These are phyloP conservation scores for Rana temporaria DNA, from an alignment of 2,113 vertebrate species.

Conservation along the genomic window DNA sequence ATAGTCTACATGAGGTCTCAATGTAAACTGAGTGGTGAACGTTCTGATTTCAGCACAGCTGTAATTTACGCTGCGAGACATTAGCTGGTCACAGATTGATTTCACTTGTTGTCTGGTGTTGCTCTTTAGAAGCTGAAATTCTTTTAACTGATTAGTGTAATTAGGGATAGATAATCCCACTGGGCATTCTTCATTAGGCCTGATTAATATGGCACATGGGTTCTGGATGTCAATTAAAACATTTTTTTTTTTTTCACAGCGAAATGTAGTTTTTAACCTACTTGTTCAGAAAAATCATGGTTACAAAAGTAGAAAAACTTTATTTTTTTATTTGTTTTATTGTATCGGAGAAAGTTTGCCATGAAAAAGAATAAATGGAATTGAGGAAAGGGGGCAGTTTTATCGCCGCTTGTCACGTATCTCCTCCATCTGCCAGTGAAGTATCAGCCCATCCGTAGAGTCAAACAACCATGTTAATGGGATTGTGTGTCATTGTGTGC, in stretches of 20 bases:
- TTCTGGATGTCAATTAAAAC: slow-evolving; percentile 1
- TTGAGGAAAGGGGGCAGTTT: not conserved
- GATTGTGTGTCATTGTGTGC: slow-evolving; percentile 40
- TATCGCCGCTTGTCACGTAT: not conserved
- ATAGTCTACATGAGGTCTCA: too few species aligned
- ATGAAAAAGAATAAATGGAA: not conserved
- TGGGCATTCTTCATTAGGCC: slow-evolving; percentile 46
- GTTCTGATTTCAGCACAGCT: too few species aligned
- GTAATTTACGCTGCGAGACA: too few species aligned
- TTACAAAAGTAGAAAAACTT: not conserved
- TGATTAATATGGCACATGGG: slow-evolving; percentile 35
- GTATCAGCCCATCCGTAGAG: slow-evolving; percentile 10
- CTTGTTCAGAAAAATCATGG: not conserved
- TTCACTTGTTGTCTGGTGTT: too few species aligned
- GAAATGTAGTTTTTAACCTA: not conserved
- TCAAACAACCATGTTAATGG: slow-evolving; percentile 47
- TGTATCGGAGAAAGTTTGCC: not conserved
- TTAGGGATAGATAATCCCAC: slow-evolving; percentile 30
- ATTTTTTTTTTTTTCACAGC: not conserved
- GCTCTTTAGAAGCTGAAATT: not conserved
- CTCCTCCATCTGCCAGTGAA: not conserved
- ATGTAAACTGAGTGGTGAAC: too few species aligned
- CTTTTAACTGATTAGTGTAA: slow-evolving; percentile 36
- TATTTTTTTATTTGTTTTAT: not conserved
- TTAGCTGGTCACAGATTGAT: too few species aligned